Base-by-base conservation (phyloP, 2,888 invertebrate species). In the Amphimallon solstitiale region DNA sequence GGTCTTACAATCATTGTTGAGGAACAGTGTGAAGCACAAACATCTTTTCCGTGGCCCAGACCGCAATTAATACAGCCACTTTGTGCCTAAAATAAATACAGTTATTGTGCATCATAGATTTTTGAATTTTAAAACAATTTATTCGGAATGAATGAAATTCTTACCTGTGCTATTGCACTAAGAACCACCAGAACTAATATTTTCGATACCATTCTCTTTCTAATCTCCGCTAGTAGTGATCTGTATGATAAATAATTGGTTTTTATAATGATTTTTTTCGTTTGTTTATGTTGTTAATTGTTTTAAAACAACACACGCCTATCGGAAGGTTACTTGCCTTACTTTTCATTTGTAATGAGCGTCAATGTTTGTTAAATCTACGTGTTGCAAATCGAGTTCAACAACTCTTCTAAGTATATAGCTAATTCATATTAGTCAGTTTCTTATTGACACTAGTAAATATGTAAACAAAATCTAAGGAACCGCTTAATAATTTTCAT, bases 1-100 rank as follows among this genome's bases (percentile, higher is more conserved):
- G 81, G 80, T 3, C 81, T 74, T 5, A 82, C 77, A 0, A 81
- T 77, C 67, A 79, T 70, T 1, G 79, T 78, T 0, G 71, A 67
- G 67, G 74, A 75, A 14, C 61, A 61, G 15, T 56, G 21, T 3
- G 38, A 9, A n/a, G 38, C 40, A 63, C 77, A 77, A 10, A 73
- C 67, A 65, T 78, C 76, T 51, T 71, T 73, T n/a, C 78, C 78
- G 23, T 73, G 65, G 10, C 77, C 76, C 3, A 78, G 68, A 6
- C 77, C 77, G 43, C 76, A 77, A 7, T 67, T 67, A 12, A 51
- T 37, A 43, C 67, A 67, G 2, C 37, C 62, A 9, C 35, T 15
- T 40, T 54, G 43, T 17, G 61, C 61, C 66, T 66, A 34, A 65
- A 52, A 54, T 19, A 1, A 9, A 23, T n/a, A 21, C 4, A 38